These are phyloP conservation scores for Ifrita kowaldi DNA, from an alignment of 2,113 vertebrate species.

Conservation along the genomic window DNA sequence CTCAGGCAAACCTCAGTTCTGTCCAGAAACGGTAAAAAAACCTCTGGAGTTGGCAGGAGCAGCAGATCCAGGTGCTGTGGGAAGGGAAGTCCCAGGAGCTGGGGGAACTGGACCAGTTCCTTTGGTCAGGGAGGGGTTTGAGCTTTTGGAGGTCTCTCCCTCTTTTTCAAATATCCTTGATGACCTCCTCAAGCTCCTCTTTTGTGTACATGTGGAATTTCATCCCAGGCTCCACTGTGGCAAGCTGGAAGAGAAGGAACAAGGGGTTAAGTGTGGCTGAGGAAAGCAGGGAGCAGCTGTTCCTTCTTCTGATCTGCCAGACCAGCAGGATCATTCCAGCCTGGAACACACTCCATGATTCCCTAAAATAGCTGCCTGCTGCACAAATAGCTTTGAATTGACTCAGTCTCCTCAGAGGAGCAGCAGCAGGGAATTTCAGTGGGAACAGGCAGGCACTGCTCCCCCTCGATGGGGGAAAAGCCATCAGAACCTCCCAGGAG, in stretches of 20 bases:
- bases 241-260: slow-evolving; percentile 78
- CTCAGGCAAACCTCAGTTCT: slow-evolving; percentile 67
- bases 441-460: not conserved
- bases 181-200: slow-evolving; percentile 96
- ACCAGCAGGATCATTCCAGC: slow-evolving; percentile 46
- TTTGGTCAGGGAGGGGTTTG: not conserved
- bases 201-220: slow-evolving; percentile 99
- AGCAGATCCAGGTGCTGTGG: slow-evolving; percentile 21
- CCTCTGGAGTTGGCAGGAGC: slow-evolving; percentile 30
- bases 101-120: slow-evolving; percentile 37
- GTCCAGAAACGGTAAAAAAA: slow-evolving; percentile 76
- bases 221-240: slow-evolving; percentile 91
- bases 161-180: slow-evolving; percentile 90
- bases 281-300: slow-evolving; percentile 55
- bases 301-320: slow-evolving; percentile 59
- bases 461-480: not conserved
- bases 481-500: not conserved
- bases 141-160: slow-evolving; percentile 9
- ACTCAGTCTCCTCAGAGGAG: slow-evolving; percentile 38
- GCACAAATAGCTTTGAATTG: slow-evolving; percentile 66
- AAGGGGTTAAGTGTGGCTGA: not conserved
- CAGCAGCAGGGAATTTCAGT: not conserved
- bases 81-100: slow-evolving; percentile 52
- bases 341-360: not conserved
- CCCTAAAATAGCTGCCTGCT: slow-evolving; percentile 67